Evolutionary conservation across 2,888 invertebrate species (phyloP).

Genomic region (Macrophya alboannulata): DNA sequence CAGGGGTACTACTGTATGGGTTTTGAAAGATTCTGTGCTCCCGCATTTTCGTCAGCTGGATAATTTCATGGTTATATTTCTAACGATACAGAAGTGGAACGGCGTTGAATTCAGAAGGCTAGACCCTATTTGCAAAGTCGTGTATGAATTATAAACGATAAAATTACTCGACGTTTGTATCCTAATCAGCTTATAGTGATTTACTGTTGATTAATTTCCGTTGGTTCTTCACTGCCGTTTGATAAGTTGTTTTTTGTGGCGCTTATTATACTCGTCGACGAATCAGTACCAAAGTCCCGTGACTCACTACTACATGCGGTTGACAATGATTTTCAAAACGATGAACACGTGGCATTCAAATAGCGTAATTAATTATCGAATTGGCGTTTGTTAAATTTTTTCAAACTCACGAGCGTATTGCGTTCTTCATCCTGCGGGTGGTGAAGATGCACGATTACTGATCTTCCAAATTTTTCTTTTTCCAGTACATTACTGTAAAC

Average conservation of each 20-base stretch:
- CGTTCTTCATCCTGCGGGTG: not conserved
- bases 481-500: not conserved
- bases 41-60: not conserved
- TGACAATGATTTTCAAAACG: not conserved
- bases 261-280: not conserved
- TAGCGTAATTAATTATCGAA: constrained; percentile 21
- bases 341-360: constrained; percentile 16
- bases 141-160: constrained; percentile 38
- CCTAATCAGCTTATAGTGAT: not conserved
- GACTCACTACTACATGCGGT: not conserved
- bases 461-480: not conserved
- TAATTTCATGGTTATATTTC: constrained; percentile 34
- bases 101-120: constrained; percentile 15
- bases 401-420: not conserved
- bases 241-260: not conserved
- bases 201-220: not conserved
- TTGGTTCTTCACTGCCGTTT: constrained; percentile 8
- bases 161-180: constrained; percentile 12
- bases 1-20: not conserved
- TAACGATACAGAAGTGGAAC: constrained; percentile 22
- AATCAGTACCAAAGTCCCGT: not conserved
- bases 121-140: constrained; percentile 34
- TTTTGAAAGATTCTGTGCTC: not conserved
- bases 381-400: not conserved
- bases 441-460: not conserved